Evolutionary conservation across 2,888 invertebrate species (phyloP), one percentile per base, ranked within the genome.

Genomic region (Lithosia quadra): DNA sequence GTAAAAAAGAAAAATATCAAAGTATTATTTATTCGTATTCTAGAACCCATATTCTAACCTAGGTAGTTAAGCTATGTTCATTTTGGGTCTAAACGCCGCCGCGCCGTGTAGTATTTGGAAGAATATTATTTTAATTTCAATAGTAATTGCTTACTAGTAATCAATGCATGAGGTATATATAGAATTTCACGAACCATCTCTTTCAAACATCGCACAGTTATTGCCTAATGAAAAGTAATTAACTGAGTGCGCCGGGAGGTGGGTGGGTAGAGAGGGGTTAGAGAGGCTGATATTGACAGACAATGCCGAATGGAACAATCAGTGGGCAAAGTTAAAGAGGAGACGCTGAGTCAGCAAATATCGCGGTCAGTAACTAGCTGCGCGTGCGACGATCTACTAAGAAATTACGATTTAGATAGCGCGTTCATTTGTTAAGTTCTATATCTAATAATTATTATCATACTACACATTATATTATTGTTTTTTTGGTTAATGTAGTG

Each of bases 181-280:
- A n/a, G 7, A 28, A 56, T 56, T 56, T 56, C 7, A 56, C 56
- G 24, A 56, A 28, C 22, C 24, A 39, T 2, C 69, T 80, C 73
- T 78, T 78, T 82, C 77, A 80, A 84, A 85, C 83, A 86, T 84
- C 71, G 82, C 73, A 72, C 69, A 77, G 86, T 90, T 90, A 92
- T 92, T 92, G 92, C 94, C 90, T 95, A 94, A 95, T 94, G 92
- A 93, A 94, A 95, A 93, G 91, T 94, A 94, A 95, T 95, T 94
- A 95, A 93, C 91, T 88, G 88, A 78, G 78, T 84, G 82, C 73
- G 78, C 69, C 70, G 58, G 67, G 72, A 72, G 73, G 71, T 73
- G 69, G 61, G 70, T 67, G 67, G 67, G 68, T 76, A 75, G 69
- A 74, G 78, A 72, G 80, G 86, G 77, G 82, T n/a, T n/a, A n/a